Evolutionary conservation across 2,888 invertebrate species (phyloP).

Genomic region (Abscondita cerata): DNA sequence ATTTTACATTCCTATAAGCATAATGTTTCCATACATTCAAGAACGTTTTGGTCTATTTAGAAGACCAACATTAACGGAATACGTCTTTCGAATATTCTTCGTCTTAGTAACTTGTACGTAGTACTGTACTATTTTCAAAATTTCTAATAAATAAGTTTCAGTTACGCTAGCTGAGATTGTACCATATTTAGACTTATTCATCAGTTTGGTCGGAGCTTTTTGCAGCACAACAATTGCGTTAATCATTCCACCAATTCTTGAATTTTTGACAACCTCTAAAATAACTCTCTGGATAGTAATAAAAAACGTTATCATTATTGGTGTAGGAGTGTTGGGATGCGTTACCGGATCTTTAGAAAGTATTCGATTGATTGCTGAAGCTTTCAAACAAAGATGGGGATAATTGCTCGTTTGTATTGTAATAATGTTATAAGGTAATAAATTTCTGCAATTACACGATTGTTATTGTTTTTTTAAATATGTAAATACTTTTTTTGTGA

Average conservation of each 20-base stretch:
- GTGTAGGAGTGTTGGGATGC: conserved; percentile 74
- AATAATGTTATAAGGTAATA: no score
- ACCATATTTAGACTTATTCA: conserved; percentile 85
- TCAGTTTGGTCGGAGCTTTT: conserved; percentile 90
- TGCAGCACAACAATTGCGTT: conserved; percentile 88
- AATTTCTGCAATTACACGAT: no score
- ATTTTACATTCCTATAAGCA: conserved; percentile 92
- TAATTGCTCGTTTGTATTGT: no score
- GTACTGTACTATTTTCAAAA: neutral
- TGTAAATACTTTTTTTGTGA: no score
- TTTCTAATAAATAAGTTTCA: conserved; percentile 50
- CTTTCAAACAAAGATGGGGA: no score
- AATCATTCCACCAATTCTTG: conserved; percentile 87
- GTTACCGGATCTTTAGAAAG: conserved; percentile 79
- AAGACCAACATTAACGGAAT: conserved; percentile 69
- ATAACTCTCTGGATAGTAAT: conserved; percentile 59
- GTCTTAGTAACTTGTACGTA: conserved; percentile 82
- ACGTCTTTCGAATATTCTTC: conserved; percentile 72
- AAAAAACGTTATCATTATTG: conserved; percentile 70
- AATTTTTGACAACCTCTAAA: conserved; percentile 71
- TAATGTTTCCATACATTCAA: conserved; percentile 80
- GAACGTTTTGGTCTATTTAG: conserved; percentile 64
- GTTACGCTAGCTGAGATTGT: conserved; percentile 86
- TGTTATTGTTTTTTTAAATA: no score
- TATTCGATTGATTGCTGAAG: conserved; percentile 50